phyloP scores from a whole-genome alignment of 2,888 invertebrate species.

The Apotomis capreana region DNA sequence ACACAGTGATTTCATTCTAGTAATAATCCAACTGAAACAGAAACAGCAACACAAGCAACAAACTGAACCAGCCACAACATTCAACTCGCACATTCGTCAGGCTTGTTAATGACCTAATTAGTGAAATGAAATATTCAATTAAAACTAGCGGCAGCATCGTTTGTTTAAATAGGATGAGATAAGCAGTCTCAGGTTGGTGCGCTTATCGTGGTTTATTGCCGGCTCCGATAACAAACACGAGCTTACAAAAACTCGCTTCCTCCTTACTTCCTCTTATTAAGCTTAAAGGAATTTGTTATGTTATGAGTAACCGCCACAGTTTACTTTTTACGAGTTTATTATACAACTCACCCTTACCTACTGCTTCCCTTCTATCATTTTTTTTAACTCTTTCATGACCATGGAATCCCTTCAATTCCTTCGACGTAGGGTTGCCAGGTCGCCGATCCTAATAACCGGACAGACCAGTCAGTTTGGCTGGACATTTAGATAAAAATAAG shows the following conservation, averaged over 20 bases:
- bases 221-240: conserved; percentile 24
- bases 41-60: background rate
- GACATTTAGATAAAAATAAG: no score
- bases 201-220: conserved; percentile 29
- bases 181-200: conserved; percentile 28
- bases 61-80: background rate
- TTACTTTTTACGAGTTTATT: no score
- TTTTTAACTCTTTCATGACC: no score
- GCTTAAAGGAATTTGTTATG: background rate
- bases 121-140: conserved; percentile 11
- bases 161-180: conserved; percentile 36
- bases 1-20: background rate
- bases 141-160: conserved; percentile 25
- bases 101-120: conserved; percentile 27
- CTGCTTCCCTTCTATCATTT: no score
- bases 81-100: conserved; percentile 13
- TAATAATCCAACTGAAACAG: conserved; percentile 3
- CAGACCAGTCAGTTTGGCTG: no score
- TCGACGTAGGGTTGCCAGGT: no score
- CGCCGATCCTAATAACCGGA: no score
- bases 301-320: background rate
- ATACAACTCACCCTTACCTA: no score
- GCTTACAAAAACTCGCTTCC: conserved; percentile 31
- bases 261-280: conserved; percentile 9
- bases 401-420: no score